Evolutionary conservation across 2,888 invertebrate genomes (phyloP), one percentile per base, ranked within the genome.

Genomic region (Ypsolopha sequella): DNA sequence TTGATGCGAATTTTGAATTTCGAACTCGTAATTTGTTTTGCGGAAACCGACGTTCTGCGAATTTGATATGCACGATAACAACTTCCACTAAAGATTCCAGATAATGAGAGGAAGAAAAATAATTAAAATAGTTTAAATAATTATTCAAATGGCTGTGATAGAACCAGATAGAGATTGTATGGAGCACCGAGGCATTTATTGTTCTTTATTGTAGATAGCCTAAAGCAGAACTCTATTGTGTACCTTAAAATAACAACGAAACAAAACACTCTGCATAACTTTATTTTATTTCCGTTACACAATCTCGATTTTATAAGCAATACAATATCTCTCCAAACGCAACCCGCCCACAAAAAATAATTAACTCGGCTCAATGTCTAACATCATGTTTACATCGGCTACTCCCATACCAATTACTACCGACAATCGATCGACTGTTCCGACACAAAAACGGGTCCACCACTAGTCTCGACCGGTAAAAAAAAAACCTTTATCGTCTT

Each of bases 371-470:
- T 68, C 76, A 70, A 72, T 80, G 73, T 75, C 76, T 73, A 81
- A 84, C 81, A 81, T 71, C 71, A 74, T 82, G 85, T 85, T 74
- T 73, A 84, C 82, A 82, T 73, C 76, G 68, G 76, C 81, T 82
- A 81, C 84, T 82, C 81, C 79, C 79, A 76, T 76, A 81, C 77
- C 81, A 79, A 81, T 85, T 84, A 81, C 84, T 80, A 80, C 81
- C 73, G 78, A 75, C 77, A 74, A 73, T 78, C 79, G 75, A 75
- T 73, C 68, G 67, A 36, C 65, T 51, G 59, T 56, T 56, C 53
- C 54, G 56, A 53, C 63, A 76, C 68, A 76, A 80, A 24, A 81
- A 81, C 66, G 67, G 69, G 65, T 64, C 63, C 76, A 71, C 61
- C 80, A 76, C 80, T 80, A 76, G 73, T 59, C 62, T 56, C 56